Evolutionary conservation across 53 echinoderm and acorn worm species (phyloP).

Genomic region (Henricia sp.): DNA sequence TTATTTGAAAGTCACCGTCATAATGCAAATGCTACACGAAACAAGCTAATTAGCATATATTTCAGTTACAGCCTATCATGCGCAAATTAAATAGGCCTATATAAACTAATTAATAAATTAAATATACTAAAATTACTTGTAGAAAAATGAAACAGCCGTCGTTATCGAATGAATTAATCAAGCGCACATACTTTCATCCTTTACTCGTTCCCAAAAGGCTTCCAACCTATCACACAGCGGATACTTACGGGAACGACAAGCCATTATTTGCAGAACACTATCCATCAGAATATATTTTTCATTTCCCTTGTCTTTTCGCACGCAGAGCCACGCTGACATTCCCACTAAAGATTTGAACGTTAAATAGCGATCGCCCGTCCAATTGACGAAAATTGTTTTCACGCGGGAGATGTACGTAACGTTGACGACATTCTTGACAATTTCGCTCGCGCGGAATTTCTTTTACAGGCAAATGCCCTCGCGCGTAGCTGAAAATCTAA

Average conservation of each 20-base stretch:
- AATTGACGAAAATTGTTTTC: slow-evolving; percentile 33
- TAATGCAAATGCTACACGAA: too few relatives aligned
- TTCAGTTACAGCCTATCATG: too few relatives aligned
- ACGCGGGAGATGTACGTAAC: not conserved
- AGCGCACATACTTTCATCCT: not conserved
- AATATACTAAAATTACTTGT: too few relatives aligned
- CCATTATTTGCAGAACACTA: not conserved
- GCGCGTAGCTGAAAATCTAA: not conserved
- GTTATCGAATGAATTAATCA: not conserved
- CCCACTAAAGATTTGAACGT: too few relatives aligned
- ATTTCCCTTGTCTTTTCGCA: too few relatives aligned
- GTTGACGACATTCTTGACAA: slow-evolving; percentile 13
- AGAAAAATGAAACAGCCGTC: slow-evolving; percentile 23
- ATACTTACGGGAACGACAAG: not conserved
- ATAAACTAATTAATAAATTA: too few relatives aligned
- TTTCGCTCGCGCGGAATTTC: not conserved
- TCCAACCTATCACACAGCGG: not conserved
- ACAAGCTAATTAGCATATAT: too few relatives aligned
- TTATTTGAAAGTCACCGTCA: too few relatives aligned
- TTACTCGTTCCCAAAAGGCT: not conserved
- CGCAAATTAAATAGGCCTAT: too few relatives aligned
- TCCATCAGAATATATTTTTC: slow-evolving; percentile 11
- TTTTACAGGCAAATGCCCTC: slow-evolving; percentile 9
- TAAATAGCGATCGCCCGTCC: slow-evolving; percentile 23
- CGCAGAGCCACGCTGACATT: too few relatives aligned